Evolutionary conservation across 2,888 invertebrate genomes (phyloP).

Genomic region (Drosophila kambysellisi): DNA sequence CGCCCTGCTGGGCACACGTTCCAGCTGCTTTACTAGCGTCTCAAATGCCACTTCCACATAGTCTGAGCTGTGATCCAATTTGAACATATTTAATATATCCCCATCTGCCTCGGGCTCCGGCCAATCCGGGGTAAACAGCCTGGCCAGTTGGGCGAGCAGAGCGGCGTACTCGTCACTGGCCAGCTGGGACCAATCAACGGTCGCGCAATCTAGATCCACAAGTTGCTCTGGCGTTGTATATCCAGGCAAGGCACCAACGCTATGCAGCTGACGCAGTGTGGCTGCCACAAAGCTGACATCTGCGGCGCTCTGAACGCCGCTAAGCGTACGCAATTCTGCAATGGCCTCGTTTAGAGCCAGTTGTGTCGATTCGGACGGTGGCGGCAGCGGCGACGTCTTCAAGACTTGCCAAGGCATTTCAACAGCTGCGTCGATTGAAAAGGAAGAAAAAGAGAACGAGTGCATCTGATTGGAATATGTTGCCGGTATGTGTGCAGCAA

Average conservation of each 20-base stretch:
- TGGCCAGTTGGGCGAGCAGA: slow-evolving; percentile 86
- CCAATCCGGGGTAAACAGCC: slow-evolving; percentile 87
- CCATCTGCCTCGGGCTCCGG: slow-evolving; percentile 83
- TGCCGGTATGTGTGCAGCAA: slow-evolving; percentile 71
- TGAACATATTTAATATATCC: slow-evolving; percentile 73
- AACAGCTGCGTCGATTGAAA: slow-evolving; percentile 74
- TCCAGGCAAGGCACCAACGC: slow-evolving; percentile 83
- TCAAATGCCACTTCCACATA: slow-evolving; percentile 78
- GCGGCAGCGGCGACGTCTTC: slow-evolving; percentile 18
- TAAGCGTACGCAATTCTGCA: slow-evolving; percentile 62
- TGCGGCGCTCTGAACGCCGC: slow-evolving; percentile 81
- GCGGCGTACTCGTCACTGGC: slow-evolving; percentile 86
- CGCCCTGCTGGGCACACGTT: slow-evolving; percentile 46
- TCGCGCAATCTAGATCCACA: slow-evolving; percentile 86
- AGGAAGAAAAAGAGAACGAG: slow-evolving; percentile 84
- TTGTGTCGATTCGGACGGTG: slow-evolving; percentile 52
- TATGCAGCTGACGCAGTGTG: slow-evolving; percentile 77
- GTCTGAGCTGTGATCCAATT: slow-evolving; percentile 78
- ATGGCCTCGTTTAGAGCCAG: slow-evolving; percentile 66
- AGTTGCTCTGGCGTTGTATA: slow-evolving; percentile 89
- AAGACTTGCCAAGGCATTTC: slow-evolving; percentile 52
- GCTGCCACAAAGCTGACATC: slow-evolving; percentile 82
- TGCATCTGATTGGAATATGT: slow-evolving; percentile 84
- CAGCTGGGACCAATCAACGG: slow-evolving; percentile 82
- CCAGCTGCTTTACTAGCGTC: slow-evolving; percentile 58